Base-by-base conservation (phyloP, 1,140 invertebrate species). In the Drosophila repleta region DNA sequence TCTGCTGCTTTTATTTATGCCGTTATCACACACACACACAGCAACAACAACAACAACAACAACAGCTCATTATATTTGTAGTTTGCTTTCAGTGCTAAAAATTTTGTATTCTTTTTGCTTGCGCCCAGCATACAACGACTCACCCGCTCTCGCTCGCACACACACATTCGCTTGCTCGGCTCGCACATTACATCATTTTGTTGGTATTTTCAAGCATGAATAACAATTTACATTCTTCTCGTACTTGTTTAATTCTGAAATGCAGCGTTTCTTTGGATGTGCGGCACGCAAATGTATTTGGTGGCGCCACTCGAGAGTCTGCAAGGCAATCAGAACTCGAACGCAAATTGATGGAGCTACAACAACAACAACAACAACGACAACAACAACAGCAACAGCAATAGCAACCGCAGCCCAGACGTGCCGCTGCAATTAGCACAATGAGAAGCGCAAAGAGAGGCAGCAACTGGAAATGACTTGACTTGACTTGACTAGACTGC, bases 231-330 rank as follows among this genome's bases (percentile, higher is more conserved):
- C 65, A 67, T 82, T 82, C 46, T 20, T 41, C 18, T 45, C 58
- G 4, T 49, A 11, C 10, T 39, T n/a, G 3, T 17, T 26, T 4
- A 26, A 32, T 20, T 39, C n/a, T 15, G 8, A 21, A 57, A 41
- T 58, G 46, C 78, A 87, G 82, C 82, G 45, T 87, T 87, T 82
- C 82, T 87, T 72, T 87, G 82, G 83, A 85, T 87, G 83, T 87
- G 83, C 67, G 82, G 82, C 69, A 79, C 74, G 63, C 82, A 87
- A 78, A 87, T 87, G 83, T 87, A 87, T 87, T 83, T 87, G 41
- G 82, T 87, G 79, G 82, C 82, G 82, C 82, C 82, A 66, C 71
- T 87, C 63, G 82, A 87, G 75, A 88, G 81, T 78, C 70, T 82
- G 46, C 82, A 82, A 37, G 13, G 15, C 49, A 46, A 51, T 51